Conservation (phyloP, 1,140 invertebrate species). For the Prorops nasuta region DNA sequence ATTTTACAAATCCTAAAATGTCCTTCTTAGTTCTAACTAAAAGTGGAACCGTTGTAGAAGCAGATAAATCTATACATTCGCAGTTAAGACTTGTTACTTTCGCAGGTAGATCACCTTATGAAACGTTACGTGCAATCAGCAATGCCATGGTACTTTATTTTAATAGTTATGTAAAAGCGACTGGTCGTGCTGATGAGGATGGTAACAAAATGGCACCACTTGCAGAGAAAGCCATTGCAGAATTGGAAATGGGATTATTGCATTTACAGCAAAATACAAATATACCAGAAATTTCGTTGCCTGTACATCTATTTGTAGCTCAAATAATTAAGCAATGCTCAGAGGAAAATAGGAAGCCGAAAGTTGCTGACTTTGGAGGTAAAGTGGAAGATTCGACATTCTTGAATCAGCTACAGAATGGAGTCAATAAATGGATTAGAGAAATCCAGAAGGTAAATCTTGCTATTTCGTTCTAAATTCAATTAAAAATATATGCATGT, state of each 20-base stretch:
- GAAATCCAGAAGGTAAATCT: conserved; percentile 90
- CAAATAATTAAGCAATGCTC: conserved; percentile 87
- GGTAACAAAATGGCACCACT: conserved; percentile 98
- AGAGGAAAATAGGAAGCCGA: conserved; percentile 90
- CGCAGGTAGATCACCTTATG: conserved; percentile 94
- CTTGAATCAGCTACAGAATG: conserved; percentile 94
- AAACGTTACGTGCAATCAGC: conserved; percentile 93
- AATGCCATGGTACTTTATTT: conserved; percentile 96
- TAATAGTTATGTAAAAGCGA: conserved; percentile 96
- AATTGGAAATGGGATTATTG: conserved; percentile 97
- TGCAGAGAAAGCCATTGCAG: conserved; percentile 99
- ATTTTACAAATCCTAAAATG: conserved; percentile 86
- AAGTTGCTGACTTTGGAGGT: conserved; percentile 95
- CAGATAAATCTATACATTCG: conserved; percentile 89
- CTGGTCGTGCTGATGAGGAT: conserved; percentile 91
- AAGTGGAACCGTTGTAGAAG: conserved; percentile 84
- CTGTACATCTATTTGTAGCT: conserved; percentile 85
- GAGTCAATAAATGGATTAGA: conserved; percentile 98
- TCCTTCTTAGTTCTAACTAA: conserved; percentile 90
- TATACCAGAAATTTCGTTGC: conserved; percentile 96
- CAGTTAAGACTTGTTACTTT: conserved; percentile 89
- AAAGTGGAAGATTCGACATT: conserved; percentile 95
- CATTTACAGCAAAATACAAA: conserved; percentile 99
- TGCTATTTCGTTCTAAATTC: neutral
- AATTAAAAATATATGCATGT: neutral